Conservation (phyloP, 2,113 vertebrate species). For the Tenrec ecaudatus region DNA sequence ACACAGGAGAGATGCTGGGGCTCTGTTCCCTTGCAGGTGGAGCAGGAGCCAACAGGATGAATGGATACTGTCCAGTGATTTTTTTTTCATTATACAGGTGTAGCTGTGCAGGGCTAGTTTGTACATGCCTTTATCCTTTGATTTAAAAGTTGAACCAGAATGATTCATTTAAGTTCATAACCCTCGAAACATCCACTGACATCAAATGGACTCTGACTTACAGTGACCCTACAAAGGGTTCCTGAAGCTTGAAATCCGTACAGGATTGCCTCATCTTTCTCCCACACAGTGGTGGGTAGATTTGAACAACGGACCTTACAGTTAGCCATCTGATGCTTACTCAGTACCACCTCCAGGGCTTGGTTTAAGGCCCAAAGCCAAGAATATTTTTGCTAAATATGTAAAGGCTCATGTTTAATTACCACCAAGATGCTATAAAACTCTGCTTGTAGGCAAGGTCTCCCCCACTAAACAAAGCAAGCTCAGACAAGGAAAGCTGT, state of each 20-base stretch:
- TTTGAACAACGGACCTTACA: too few relatives aligned
- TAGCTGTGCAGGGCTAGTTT: neutral
- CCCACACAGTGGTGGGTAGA: too few relatives aligned
- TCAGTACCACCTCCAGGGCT: neutral
- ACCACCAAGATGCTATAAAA: neutral
- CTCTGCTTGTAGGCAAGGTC: neutral
- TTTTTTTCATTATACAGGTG: neutral
- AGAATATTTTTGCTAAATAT: neutral
- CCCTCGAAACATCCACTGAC: too few relatives aligned
- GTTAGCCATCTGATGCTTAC: too few relatives aligned
- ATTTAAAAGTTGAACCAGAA: neutral
- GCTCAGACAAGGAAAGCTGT: neutral
- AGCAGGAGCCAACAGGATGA: fast-evolving
- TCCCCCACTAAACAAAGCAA: neutral
- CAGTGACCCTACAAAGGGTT: too few relatives aligned
- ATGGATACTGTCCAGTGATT: neutral
- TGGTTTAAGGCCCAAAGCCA: neutral
- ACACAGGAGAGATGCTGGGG: neutral
- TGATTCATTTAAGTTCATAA: too few relatives aligned
- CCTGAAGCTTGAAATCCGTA: too few relatives aligned
- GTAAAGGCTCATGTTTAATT: constrained; percentile 1
- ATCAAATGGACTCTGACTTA: too few relatives aligned
- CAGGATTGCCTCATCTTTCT: too few relatives aligned
- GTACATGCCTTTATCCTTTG: neutral
- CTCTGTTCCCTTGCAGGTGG: neutral